A percentile compares a stretch with the other conserved stretches of the same genome.
Evolutionary conservation across 2,113 vertebrate genomes (phyloP).

Genomic region (Syngnathus floridae): DNA sequence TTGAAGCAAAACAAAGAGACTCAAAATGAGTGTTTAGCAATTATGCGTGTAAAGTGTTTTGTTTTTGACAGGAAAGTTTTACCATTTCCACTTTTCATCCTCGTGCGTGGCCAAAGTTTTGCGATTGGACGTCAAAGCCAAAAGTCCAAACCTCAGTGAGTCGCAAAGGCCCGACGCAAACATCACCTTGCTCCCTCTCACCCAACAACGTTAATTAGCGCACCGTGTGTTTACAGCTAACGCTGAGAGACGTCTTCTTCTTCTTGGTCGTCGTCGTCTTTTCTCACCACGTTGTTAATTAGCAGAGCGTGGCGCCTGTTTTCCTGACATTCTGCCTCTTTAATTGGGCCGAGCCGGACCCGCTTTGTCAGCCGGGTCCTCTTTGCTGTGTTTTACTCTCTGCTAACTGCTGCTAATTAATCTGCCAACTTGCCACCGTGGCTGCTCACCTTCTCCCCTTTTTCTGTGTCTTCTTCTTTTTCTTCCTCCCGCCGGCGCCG

Average conservation of each 20-base stretch:
- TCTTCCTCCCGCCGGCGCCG: conserved; percentile 35
- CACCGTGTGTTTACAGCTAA: neutral
- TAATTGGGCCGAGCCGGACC: conserved; percentile 58
- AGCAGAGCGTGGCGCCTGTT: conserved; percentile 35
- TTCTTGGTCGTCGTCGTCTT: neutral
- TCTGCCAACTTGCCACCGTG: conserved; percentile 47
- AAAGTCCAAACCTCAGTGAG: neutral
- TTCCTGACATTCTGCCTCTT: conserved; percentile 48
- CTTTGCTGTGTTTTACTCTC: conserved; percentile 45
- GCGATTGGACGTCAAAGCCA: neutral
- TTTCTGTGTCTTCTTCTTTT: conserved; percentile 16
- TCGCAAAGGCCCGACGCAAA: neutral
- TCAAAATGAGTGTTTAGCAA: neutral
- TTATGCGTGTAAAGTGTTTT: too few relatives aligned
- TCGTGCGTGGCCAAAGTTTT: neutral
- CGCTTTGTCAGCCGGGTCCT: conserved; percentile 47
- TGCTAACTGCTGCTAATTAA: conserved; percentile 66
- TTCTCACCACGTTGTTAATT: conserved; percentile 44
- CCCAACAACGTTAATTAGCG: neutral
- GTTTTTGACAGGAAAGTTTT: neutral
- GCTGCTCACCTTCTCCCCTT: conserved; percentile 19
- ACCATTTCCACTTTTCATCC: neutral
- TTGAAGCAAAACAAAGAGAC: neutral
- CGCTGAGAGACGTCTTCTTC: neutral
- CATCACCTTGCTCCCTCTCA: neutral